Conservation (phyloP, 1,140 invertebrate species). For the Nasonia vitripennis region DNA sequence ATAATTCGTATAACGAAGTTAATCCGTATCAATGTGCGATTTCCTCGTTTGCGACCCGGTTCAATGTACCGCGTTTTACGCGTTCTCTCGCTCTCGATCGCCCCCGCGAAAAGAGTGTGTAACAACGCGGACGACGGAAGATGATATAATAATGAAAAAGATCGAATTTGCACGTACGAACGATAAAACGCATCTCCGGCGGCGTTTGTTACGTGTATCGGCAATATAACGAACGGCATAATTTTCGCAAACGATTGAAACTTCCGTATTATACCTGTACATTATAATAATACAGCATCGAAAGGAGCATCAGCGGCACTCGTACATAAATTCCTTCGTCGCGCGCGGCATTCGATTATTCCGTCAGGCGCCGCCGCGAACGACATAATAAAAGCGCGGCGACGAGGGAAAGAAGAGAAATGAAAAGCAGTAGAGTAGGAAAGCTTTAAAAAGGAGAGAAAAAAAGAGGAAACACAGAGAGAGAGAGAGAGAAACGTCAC, state of each 20-base stretch:
- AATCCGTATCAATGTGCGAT: neutral
- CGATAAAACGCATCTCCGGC: neutral
- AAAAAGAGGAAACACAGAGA: neutral
- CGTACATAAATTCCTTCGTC: neutral
- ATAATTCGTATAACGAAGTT: constrained; percentile 13
- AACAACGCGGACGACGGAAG: too few species aligned
- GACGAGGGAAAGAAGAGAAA: neutral
- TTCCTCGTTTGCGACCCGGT: neutral
- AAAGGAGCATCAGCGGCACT: neutral
- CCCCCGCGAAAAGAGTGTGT: too few species aligned
- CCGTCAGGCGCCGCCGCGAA: neutral
- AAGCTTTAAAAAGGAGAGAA: neutral
- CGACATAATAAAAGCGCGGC: neutral
- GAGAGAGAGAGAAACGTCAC: constrained; percentile 2
- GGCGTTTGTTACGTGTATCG: neutral
- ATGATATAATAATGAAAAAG: neutral
- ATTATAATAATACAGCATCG: neutral
- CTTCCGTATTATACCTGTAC: too few species aligned
- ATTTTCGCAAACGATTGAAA: neutral
- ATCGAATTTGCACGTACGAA: neutral
- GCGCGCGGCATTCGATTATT: neutral
- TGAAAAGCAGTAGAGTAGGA: neutral
- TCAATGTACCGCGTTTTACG: neutral
- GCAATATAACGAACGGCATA: neutral
- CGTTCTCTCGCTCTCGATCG: too few species aligned